These are phyloP conservation scores for Zelostemma sp. DNA, from an alignment of 1,140 invertebrate species.

Conservation along the genomic window DNA sequence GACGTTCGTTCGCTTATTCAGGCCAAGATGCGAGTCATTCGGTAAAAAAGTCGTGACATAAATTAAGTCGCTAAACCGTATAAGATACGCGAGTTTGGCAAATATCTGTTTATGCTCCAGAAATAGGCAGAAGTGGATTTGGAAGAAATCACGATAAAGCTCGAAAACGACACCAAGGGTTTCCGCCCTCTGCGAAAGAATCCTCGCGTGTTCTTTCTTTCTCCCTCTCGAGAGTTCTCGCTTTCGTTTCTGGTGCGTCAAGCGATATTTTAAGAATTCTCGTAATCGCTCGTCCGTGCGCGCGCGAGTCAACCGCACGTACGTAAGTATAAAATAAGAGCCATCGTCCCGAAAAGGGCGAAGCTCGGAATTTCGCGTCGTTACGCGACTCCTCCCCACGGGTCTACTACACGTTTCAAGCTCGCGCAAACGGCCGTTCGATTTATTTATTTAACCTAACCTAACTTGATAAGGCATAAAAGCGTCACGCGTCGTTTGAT, in stretches of 20 bases:
- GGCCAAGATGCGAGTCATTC: too few relatives aligned
- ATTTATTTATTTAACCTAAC: constrained; percentile 52
- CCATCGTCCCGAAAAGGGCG: constrained; percentile 15
- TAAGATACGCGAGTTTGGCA: too few relatives aligned
- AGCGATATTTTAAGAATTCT: constrained; percentile 42
- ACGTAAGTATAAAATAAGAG: constrained; percentile 41
- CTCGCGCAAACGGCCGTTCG: constrained; percentile 38
- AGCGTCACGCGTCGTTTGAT: constrained; percentile 49
- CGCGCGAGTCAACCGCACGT: constrained; percentile 43
- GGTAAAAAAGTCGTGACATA: too few relatives aligned
- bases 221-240: constrained; percentile 2
- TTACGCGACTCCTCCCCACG: constrained; percentile 8
- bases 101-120: too few relatives aligned
- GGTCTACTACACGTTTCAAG: constrained; percentile 19
- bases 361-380: constrained; percentile 16
- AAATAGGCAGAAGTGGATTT: background rate
- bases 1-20: constrained; percentile 28
- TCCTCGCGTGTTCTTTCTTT: background rate
- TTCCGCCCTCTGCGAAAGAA: background rate
- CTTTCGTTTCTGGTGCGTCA: constrained; percentile 15
- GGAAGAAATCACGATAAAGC: background rate
- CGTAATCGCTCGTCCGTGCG: constrained; percentile 47
- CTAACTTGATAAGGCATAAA: constrained; percentile 48
- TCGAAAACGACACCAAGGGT: background rate
- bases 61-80: too few relatives aligned